phyloP scores from a whole-genome alignment of 2,797 vertebrate genomes.

The Amniataba percoides region DNA sequence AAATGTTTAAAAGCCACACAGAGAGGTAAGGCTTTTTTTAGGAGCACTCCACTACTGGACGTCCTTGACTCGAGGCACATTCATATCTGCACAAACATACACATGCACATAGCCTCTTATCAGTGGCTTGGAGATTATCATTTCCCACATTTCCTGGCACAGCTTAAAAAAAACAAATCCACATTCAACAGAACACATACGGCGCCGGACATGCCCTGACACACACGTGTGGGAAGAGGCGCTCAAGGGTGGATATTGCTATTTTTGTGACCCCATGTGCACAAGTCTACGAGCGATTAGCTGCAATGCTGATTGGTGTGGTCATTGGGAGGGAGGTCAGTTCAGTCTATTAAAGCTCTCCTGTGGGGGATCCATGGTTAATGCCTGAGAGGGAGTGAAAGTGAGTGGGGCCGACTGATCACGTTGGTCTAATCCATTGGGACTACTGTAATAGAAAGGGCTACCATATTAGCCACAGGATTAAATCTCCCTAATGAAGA shows the following conservation, averaged over 20 bases:
- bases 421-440: slow-evolving; percentile 47
- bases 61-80: slow-evolving; percentile 47
- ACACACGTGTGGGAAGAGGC: slow-evolving; percentile 5
- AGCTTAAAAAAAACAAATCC: slow-evolving; percentile 35
- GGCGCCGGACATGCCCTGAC: background rate
- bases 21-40: slow-evolving; percentile 3
- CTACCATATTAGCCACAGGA: slow-evolving; percentile 34
- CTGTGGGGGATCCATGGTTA: slow-evolving; percentile 59
- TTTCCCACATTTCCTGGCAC: slow-evolving; percentile 31
- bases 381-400: slow-evolving; percentile 58
- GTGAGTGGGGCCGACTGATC: slow-evolving; percentile 40
- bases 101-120: slow-evolving; percentile 43
- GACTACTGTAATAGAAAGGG: slow-evolving; percentile 38
- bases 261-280: slow-evolving; percentile 44
- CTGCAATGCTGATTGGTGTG: slow-evolving; percentile 27
- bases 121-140: slow-evolving; percentile 41
- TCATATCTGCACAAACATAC: slow-evolving; percentile 28
- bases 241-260: slow-evolving; percentile 46
- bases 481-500: slow-evolving; percentile 3
- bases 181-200: background rate
- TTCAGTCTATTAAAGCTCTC: slow-evolving; percentile 66
- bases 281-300: slow-evolving; percentile 31
- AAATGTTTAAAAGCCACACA: slow-evolving; percentile 2
- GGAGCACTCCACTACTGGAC: background rate
- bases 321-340: slow-evolving; percentile 58